Evolutionary conservation across 35 echinoderm and acorn worm genomes (phyloP).

Genomic region (Strongylocentrotus purpuratus): DNA sequence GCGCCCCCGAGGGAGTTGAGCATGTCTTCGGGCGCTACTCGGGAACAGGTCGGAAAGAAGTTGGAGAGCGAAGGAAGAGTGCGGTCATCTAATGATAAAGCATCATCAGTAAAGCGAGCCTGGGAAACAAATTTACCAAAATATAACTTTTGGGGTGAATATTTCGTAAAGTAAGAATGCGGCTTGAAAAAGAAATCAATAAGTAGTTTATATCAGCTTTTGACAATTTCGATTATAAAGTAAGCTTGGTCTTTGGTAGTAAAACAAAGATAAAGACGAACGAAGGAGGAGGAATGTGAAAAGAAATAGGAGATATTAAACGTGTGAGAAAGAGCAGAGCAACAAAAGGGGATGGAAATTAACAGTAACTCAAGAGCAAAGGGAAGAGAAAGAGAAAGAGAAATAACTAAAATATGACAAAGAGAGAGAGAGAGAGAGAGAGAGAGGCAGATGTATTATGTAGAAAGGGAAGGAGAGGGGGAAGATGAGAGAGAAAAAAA

Average conservation of each 20-base stretch:
- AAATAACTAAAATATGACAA: background rate
- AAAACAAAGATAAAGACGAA: background rate
- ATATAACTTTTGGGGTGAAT: background rate
- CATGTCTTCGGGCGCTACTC: constrained; percentile 20
- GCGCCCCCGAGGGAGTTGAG: constrained; percentile 4
- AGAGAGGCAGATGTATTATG: background rate
- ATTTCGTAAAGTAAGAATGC: background rate
- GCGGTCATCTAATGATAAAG: background rate
- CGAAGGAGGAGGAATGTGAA: background rate
- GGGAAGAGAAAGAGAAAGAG: background rate
- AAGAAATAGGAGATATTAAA: background rate
- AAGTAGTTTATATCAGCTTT: background rate
- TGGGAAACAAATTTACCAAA: background rate
- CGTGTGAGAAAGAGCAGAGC: background rate
- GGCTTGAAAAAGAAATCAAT: background rate
- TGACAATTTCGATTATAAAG: too few species aligned
- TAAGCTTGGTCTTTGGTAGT: background rate
- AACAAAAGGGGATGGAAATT: background rate
- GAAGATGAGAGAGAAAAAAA: too few species aligned
- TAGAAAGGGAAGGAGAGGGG: background rate
- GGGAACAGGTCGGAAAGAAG: background rate
- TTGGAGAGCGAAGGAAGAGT: background rate
- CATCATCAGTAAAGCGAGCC: background rate
- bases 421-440: background rate
- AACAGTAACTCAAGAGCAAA: too few species aligned